Evolutionary conservation across 2,797 vertebrate species (phyloP).

Genomic region (Pachyuromys duprasi): DNA sequence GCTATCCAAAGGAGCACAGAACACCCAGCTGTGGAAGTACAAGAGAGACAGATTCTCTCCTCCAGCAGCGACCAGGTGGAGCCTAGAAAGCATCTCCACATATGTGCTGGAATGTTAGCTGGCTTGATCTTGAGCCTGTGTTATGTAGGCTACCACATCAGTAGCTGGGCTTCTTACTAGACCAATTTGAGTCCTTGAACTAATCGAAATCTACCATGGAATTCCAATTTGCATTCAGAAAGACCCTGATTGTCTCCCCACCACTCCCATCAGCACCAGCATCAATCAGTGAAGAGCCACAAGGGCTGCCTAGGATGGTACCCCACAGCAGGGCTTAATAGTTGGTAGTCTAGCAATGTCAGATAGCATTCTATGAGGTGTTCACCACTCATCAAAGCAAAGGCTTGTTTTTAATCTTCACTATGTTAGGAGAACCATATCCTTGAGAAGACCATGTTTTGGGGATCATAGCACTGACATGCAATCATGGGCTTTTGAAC

Average conservation of each 20-base stretch:
- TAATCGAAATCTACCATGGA: not conserved
- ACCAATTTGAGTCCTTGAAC: not conserved
- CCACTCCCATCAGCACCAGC: not conserved
- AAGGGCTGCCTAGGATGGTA: not conserved
- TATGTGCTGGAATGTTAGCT: no score
- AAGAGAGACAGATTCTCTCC: not conserved
- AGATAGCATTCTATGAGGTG: not conserved
- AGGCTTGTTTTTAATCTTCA: not conserved
- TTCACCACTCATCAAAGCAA: constrained; percentile 1
- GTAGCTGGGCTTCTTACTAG: not conserved
- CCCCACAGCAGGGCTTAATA: not conserved
- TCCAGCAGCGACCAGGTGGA: no score
- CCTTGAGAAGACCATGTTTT: not conserved
- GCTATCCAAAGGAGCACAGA: not conserved
- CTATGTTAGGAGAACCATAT: not conserved
- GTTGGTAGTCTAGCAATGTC: not conserved
- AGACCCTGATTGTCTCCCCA: not conserved
- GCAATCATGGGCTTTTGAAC: not conserved
- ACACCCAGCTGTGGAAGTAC: not conserved
- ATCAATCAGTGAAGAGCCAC: not conserved
- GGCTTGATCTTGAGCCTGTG: not conserved
- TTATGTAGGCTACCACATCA: not conserved
- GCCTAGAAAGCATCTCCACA: not conserved
- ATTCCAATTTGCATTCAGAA: not conserved
- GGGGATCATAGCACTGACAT: not conserved